A percentile compares a stretch with the other conserved stretches of the same genome.
Evolutionary conservation across 2,113 vertebrate species (phyloP).

Genomic region (Hemiscyllium ocellatum): DNA sequence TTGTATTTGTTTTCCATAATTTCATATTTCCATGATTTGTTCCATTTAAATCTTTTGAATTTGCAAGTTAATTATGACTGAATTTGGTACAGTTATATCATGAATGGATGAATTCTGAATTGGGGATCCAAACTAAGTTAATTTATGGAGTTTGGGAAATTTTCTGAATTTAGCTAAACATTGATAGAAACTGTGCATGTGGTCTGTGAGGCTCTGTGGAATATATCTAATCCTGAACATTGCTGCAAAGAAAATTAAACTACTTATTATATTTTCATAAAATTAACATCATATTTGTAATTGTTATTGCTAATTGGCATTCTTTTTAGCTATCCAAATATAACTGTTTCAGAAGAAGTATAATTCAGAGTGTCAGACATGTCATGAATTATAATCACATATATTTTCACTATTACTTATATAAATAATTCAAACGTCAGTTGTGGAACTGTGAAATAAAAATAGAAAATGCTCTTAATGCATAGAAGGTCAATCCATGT

Average conservation of each 20-base stretch:
- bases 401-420: not conserved
- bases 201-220: not conserved
- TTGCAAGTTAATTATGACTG: not conserved
- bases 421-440: not conserved
- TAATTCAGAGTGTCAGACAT: not conserved
- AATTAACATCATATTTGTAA: not conserved
- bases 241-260: not conserved
- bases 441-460: slow-evolving; percentile 17
- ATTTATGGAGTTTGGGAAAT: not conserved
- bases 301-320: not conserved
- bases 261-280: not conserved
- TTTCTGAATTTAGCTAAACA: not conserved
- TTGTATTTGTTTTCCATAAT: not conserved
- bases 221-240: not conserved
- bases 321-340: not conserved
- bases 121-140: not conserved
- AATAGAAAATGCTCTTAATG: not conserved
- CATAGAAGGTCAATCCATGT: not conserved
- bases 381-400: not conserved
- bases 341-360: not conserved
- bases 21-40: not conserved
- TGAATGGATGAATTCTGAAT: not conserved
- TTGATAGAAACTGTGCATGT: not conserved
- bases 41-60: not conserved
- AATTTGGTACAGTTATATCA: not conserved